Conservation (phyloP, 2,797 vertebrate species). For the Chiloscyllium punctatum region DNA sequence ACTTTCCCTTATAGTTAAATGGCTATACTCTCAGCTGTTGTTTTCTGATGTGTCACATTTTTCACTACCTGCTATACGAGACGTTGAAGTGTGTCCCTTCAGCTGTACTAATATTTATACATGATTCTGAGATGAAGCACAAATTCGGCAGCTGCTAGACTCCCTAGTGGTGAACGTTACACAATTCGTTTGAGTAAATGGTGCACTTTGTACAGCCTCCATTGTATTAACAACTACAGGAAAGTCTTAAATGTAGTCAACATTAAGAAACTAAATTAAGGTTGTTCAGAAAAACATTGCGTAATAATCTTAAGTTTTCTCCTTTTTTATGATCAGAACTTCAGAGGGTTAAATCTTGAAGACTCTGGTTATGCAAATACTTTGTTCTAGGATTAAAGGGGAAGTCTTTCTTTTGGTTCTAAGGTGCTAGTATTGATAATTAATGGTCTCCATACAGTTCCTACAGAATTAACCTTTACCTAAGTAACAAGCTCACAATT, state of each 20-base stretch:
- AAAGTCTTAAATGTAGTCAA: not conserved
- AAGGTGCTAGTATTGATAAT: not conserved
- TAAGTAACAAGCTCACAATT: not conserved
- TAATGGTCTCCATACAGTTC: not conserved
- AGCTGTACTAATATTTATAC: not conserved
- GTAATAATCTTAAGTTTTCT: not conserved
- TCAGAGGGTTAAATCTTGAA: not conserved
- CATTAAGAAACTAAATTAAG: not conserved
- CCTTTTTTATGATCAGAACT: not conserved
- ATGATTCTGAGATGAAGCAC: not conserved
- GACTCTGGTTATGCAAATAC: not conserved
- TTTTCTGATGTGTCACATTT: not conserved
- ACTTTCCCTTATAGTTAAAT: not conserved
- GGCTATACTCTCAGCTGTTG: not conserved
- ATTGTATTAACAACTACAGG: not conserved
- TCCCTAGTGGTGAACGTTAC: not conserved
- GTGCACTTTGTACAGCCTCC: not conserved
- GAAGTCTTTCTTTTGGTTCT: not conserved
- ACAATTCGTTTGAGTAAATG: not conserved
- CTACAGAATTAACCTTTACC: not conserved
- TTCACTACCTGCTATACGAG: not conserved
- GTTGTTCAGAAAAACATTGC: not conserved
- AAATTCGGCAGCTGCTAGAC: not conserved
- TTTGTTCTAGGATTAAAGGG: not conserved
- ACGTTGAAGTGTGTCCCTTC: not conserved